phyloP scores from a whole-genome alignment of 1,140 invertebrate genomes.

The Micrasema minimum region DNA sequence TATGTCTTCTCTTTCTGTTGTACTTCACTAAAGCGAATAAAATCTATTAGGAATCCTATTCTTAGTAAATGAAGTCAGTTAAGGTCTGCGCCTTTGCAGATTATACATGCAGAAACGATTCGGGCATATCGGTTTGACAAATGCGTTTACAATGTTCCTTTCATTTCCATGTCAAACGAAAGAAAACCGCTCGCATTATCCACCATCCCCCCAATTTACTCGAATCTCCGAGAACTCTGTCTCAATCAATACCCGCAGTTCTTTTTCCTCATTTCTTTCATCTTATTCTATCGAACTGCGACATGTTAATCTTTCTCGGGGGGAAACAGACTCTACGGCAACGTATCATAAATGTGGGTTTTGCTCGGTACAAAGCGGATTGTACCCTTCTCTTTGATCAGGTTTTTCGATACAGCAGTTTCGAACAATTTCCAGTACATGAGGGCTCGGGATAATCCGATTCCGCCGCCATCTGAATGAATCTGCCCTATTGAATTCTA shows the following conservation, averaged over 20 bases:
- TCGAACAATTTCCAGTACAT: conserved; percentile 48
- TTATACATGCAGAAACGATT: not conserved
- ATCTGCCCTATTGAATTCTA: conserved; percentile 50
- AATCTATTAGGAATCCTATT: not conserved
- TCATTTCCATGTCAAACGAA: conserved; percentile 44
- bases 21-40: too few relatives aligned
- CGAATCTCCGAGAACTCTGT: conserved; percentile 31
- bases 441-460: conserved; percentile 50
- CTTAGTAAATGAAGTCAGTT: not conserved
- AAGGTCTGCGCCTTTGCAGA: not conserved
- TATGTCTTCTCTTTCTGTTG: too few relatives aligned
- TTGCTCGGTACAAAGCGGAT: not conserved
- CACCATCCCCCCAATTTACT: conserved; percentile 45
- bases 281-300: conserved; percentile 28
- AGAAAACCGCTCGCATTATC: conserved; percentile 35
- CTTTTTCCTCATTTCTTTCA: conserved; percentile 41
- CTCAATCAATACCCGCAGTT: conserved; percentile 42
- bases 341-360: not conserved
- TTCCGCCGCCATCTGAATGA: conserved; percentile 50
- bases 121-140: conserved; percentile 26
- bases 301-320: conserved; percentile 39
- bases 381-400: conserved; percentile 21
- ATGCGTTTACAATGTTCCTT: conserved; percentile 37
- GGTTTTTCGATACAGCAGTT: conserved; percentile 44
- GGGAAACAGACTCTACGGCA: conserved; percentile 17